Evolutionary conservation across 2,888 invertebrate genomes (phyloP).

Genomic region (Monoplex corrugatus): DNA sequence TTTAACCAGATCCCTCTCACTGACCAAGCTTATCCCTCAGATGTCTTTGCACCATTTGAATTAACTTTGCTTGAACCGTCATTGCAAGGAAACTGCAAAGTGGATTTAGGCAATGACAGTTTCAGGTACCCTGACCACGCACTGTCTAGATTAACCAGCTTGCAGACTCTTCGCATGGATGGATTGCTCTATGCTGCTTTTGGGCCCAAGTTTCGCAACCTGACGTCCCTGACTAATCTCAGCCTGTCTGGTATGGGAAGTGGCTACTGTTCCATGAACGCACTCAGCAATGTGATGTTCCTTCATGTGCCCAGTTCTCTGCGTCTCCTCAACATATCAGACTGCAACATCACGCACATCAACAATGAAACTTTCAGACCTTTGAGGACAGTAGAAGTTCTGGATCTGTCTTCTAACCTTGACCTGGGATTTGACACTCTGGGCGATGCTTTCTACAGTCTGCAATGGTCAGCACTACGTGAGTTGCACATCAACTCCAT

Average conservation of each 20-base stretch:
- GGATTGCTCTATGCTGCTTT: constrained; percentile 42
- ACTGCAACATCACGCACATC: constrained; percentile 40
- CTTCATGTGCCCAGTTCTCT: constrained; percentile 14
- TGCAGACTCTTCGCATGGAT: constrained; percentile 44
- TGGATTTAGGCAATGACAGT: neutral
- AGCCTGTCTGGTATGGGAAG: neutral
- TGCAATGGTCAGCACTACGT: constrained; percentile 34
- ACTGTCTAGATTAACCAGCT: constrained; percentile 30
- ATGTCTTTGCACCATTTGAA: neutral
- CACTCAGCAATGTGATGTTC: constrained; percentile 42
- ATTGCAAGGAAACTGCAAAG: constrained; percentile 33
- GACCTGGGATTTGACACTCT: constrained; percentile 49
- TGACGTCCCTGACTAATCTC: constrained; percentile 35
- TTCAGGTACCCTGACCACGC: constrained; percentile 50
- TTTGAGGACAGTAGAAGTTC: constrained; percentile 32
- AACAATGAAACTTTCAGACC: constrained; percentile 31
- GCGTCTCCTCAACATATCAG: constrained; percentile 36
- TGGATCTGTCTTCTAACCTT: constrained; percentile 50
- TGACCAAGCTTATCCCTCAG: neutral
- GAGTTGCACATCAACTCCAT: constrained; percentile 46
- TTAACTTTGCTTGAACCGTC: neutral
- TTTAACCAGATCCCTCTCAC: constrained; percentile 33
- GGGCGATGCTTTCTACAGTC: constrained; percentile 46
- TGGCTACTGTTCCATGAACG: constrained; percentile 43
- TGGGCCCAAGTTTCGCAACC: constrained; percentile 45